These are phyloP conservation scores for Nothoprocta pentlandii DNA, from an alignment of 2,113 vertebrate species.

Conservation along the genomic window DNA sequence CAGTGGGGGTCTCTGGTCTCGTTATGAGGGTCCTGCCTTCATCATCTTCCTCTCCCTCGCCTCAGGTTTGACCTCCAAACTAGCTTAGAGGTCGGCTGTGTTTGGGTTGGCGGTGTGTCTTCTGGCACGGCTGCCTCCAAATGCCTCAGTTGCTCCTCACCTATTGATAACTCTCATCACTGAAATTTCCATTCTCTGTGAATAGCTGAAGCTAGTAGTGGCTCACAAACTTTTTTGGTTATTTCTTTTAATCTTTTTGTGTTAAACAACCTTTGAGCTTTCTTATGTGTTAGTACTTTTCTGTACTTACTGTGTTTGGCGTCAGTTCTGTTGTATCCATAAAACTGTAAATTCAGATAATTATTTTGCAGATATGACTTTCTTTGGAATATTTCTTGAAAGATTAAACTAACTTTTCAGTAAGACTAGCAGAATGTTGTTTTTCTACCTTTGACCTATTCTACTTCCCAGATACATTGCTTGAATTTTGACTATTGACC, in stretches of 20 bases:
- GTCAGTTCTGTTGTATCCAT: neutral
- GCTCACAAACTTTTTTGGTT: neutral
- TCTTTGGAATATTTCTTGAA: neutral
- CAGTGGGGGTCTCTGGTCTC: too few relatives aligned
- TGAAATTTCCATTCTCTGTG: neutral
- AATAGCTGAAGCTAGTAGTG: neutral
- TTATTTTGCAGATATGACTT: neutral
- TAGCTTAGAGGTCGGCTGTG: too few relatives aligned
- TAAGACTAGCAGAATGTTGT: neutral
- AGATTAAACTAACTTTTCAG: neutral
- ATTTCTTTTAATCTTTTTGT: neutral
- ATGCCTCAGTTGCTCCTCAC: too few relatives aligned
- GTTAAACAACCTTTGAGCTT: neutral
- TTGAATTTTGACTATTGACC: neutral
- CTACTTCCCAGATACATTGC: neutral
- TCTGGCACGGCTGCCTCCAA: too few relatives aligned
- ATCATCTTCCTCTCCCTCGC: too few relatives aligned
- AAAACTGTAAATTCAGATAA: neutral
- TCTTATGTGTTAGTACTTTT: neutral
- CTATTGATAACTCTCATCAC: neutral
- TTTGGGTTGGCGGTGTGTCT: too few relatives aligned
- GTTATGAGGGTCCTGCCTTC: too few relatives aligned
- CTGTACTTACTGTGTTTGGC: neutral
- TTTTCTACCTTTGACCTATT: neutral
- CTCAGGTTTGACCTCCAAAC: too few relatives aligned